Evolutionary conservation across 2,888 invertebrate genomes (phyloP), one percentile per base, ranked within the genome.

Genomic region (Hybos culiciformis): DNA sequence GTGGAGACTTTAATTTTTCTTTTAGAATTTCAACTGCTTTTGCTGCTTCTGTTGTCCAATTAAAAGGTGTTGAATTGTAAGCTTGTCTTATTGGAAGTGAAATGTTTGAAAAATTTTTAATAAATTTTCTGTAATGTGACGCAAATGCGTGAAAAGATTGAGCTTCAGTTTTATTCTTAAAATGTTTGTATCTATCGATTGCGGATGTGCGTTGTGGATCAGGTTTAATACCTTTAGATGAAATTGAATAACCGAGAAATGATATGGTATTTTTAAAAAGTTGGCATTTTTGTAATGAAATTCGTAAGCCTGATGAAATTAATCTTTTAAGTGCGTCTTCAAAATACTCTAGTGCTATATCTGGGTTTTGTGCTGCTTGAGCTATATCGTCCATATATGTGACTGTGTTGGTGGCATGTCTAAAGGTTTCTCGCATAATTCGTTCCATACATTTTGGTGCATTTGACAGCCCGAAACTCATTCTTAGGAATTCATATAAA

Each of bases 191-290:
- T 24, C 12, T 17, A 21, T 36, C 34, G 26, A 36, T 37, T 9
- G 19, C 14, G 9, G 24, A 23, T 11, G 21, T 14, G 12, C 26
- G 26, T 26, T 9, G 17, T 9, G 33, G 36, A 36, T 15, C 36
- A n/a, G 41, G 41, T 21, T 11, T 19, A 11, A 41, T 41, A 7
- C 20, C 42, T 33, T 19, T 17, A 2, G 42, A 21, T 8, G 42
- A 42, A 5, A 38, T 42, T 8, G 23, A 21, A 18, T 42, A 42
- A 19, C 42, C 42, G 8, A 42, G 23, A 17, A 42, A 42, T n/a
- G 32, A 42, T 23, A 42, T 42, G 29, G 37, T 33, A 6, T 15
- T 15, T 33, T 42, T 31, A 33, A 42, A 37, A 3, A 38, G 11
- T 42, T 42, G 42, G 11, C 42, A 32, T 38, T 38, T 31, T 29